Evolutionary conservation across 2,113 vertebrate genomes (phyloP).

Genomic region (Ranitomeya variabilis): DNA sequence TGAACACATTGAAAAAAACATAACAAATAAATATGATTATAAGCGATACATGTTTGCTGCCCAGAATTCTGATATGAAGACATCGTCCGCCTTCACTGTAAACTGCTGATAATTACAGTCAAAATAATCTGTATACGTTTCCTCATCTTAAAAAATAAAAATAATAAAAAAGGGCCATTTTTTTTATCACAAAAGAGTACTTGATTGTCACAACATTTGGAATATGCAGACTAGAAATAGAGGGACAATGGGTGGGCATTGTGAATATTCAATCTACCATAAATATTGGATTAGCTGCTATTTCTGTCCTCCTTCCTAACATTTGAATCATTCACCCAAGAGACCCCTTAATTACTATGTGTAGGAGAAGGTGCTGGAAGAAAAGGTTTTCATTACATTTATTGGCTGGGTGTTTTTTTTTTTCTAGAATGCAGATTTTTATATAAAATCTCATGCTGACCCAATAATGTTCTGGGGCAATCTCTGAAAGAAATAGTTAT

Average conservation of each 20-base stretch:
- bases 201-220: too few relatives aligned
- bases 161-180: too few relatives aligned
- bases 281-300: neutral
- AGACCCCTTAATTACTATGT: constrained; percentile 1
- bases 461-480: neutral
- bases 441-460: constrained; percentile 21
- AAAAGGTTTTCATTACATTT: constrained; percentile 8
- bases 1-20: too few relatives aligned
- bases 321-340: neutral
- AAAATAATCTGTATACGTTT: too few relatives aligned
- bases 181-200: too few relatives aligned
- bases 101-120: too few relatives aligned
- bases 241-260: neutral
- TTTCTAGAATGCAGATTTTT: neutral
- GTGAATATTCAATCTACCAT: neutral
- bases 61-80: too few relatives aligned
- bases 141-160: too few relatives aligned
- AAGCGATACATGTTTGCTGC: too few relatives aligned
- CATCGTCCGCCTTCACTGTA: too few relatives aligned
- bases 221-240: too few relatives aligned
- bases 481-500: constrained; percentile 2
- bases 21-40: too few relatives aligned
- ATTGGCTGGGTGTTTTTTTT: neutral
- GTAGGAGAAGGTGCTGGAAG: neutral
- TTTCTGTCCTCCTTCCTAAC: neutral